Evolutionary conservation across 1,140 invertebrate genomes (phyloP).

Genomic region (Nymphalis io): DNA sequence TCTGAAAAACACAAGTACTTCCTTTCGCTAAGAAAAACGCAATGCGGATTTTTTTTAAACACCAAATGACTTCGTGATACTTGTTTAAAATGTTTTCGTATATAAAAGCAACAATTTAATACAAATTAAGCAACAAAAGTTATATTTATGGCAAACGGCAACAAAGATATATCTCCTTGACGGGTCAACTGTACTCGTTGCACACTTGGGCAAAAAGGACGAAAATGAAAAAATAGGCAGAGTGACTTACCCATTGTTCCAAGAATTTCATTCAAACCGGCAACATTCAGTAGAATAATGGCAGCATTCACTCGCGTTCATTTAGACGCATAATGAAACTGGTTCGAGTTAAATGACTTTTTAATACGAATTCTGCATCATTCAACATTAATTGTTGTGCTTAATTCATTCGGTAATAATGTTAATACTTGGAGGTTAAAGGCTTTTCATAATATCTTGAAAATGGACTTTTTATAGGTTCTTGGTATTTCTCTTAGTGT

Average conservation of each 20-base stretch:
- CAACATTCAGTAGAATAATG: slow-evolving; percentile 31
- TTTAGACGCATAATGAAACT: slow-evolving; percentile 37
- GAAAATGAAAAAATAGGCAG: slow-evolving; percentile 25
- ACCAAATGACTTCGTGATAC: neutral
- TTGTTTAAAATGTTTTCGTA: neutral
- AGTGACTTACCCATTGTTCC: slow-evolving; percentile 35
- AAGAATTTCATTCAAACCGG: slow-evolving; percentile 27
- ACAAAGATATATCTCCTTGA: neutral
- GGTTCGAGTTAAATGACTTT: slow-evolving; percentile 35
- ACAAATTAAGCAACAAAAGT: slow-evolving; percentile 6
- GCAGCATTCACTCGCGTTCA: slow-evolving; percentile 30
- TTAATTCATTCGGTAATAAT: slow-evolving; percentile 1
- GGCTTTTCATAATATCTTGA: too few species aligned
- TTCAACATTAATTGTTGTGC: slow-evolving; percentile 29
- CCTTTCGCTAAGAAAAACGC: neutral
- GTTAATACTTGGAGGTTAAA: too few species aligned
- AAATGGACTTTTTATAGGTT: too few species aligned
- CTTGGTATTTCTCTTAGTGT: too few species aligned
- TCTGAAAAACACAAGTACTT: neutral
- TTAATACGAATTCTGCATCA: slow-evolving; percentile 37
- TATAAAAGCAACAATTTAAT: slow-evolving; percentile 4
- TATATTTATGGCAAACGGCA: neutral
- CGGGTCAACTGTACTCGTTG: neutral
- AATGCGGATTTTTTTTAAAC: slow-evolving; percentile 4
- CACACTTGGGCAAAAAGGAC: slow-evolving; percentile 9